These are phyloP conservation scores for Panthera uncia DNA, from an alignment of 2,113 vertebrate genomes.

Conservation along the genomic window DNA sequence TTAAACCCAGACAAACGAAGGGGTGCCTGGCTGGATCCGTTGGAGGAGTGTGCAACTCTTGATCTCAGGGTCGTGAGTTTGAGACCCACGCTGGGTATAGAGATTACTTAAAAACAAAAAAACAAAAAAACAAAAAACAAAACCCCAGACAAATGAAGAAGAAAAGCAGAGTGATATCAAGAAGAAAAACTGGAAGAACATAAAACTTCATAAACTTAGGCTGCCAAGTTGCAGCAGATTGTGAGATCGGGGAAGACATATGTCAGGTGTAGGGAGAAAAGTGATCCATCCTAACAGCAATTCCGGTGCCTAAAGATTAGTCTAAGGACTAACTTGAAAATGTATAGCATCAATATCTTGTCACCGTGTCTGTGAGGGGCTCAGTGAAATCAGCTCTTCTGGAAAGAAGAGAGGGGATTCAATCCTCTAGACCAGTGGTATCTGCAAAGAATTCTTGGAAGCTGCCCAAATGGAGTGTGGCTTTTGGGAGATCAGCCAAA, in stretches of 20 bases:
- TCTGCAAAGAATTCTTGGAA: constrained; percentile 59
- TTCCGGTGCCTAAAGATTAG: constrained; percentile 63
- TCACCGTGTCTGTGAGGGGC: constrained; percentile 37
- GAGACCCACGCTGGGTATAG: too few species aligned
- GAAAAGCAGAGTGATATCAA: constrained; percentile 16
- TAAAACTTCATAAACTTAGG: constrained; percentile 11
- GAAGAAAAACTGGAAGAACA: constrained; percentile 60
- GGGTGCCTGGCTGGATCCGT: too few species aligned
- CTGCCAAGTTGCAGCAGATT: constrained; percentile 59
- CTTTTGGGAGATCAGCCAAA: not conserved
- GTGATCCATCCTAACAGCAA: constrained; percentile 56
- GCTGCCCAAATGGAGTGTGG: constrained; percentile 28
- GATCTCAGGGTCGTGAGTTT: too few species aligned
- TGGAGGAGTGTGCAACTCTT: too few species aligned
- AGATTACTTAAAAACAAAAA: too few species aligned
- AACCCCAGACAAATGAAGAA: not conserved
- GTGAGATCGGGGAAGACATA: constrained; percentile 22
- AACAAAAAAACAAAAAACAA: too few species aligned
- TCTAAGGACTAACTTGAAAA: constrained; percentile 61
- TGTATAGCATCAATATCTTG: constrained; percentile 43
- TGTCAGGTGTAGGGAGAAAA: constrained; percentile 56
- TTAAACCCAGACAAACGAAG: not conserved
- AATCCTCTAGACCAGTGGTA: not conserved
- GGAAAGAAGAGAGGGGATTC: constrained; percentile 53
- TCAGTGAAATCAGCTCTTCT: constrained; percentile 50